Percentiles rank a stretch among this genome's conserved stretches.
Evolutionary conservation across 2,113 vertebrate genomes (phyloP).

Genomic region (Leptobrachium ailaonicum): DNA sequence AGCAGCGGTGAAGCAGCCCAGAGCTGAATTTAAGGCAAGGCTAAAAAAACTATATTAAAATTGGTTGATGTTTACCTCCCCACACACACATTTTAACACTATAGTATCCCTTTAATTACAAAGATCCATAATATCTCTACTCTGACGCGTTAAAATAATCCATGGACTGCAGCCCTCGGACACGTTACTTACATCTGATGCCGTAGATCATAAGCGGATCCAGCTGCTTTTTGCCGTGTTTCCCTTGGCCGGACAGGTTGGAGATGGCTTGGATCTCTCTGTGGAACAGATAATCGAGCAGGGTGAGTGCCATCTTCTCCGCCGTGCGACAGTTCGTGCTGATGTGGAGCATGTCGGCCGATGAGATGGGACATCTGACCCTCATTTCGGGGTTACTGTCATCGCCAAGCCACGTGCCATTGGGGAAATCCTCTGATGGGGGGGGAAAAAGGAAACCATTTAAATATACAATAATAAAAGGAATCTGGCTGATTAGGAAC

Average conservation of each 20-base stretch:
- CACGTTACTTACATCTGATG: constrained; percentile 86
- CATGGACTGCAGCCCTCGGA: too few species aligned
- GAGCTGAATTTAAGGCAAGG: too few species aligned
- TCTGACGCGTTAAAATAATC: too few species aligned
- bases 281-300: constrained; percentile 96
- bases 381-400: constrained; percentile 94
- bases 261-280: constrained; percentile 95
- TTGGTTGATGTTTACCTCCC: too few species aligned
- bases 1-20: too few species aligned
- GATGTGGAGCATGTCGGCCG: constrained; percentile 93
- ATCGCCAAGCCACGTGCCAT: constrained; percentile 93
- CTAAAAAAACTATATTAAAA: too few species aligned
- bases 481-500: too few species aligned
- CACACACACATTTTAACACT: too few species aligned
- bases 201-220: constrained; percentile 98
- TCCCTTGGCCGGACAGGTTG: constrained; percentile 95
- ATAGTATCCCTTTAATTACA: too few species aligned
- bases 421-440: constrained; percentile 86
- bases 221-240: constrained; percentile 96
- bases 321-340: constrained; percentile 94
- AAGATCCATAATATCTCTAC: too few species aligned
- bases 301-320: constrained; percentile 94
- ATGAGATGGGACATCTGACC: constrained; percentile 89
- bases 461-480: neutral
- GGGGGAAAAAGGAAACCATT: neutral